Evolutionary conservation across 2,888 invertebrate species (phyloP), one percentile per base, ranked within the genome.

Genomic region (Ophioninae sp.): DNA sequence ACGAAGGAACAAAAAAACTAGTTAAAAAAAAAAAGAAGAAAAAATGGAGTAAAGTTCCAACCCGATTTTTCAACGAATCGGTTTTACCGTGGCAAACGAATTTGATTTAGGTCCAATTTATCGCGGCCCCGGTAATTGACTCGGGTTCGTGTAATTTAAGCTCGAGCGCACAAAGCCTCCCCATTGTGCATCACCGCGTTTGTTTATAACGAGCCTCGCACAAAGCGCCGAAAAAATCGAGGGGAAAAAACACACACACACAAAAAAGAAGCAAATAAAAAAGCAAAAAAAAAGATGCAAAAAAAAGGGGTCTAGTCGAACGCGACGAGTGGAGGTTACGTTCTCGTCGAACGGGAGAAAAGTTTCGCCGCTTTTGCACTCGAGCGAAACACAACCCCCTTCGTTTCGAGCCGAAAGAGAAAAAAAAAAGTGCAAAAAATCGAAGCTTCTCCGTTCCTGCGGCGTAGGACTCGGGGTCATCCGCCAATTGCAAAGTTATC

Each of bases 61-160:
- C 17, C 51, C 17, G 51, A 51, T 51, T 51, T 23, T 68, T 37
- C 37, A 37, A 71, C 56, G 37, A 23, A 51, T 51, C 44, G n/a
- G 30, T 51, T 68, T 72, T 13, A 20, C 30, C 20, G 2, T 59
- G 0, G 58, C 56, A 23, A 41, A 41, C 10, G 23, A 44, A 63
- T 73, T 73, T 73, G 3, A 63, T 63, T 61, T 63, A 10, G 5
- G 9, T 44, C 22, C 0, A n/a, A 63, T 73, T 63, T 44, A 63
- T 73, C 44, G 22, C 23, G 17, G 61, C 8, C 44, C 44, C 30
- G 30, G 44, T 39, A 17, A 73, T 63, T 44, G 44, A 22, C 17
- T 17, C 72, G 61, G 30, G 37, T 65, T 65, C 39, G 20, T 37
- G n/a, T 65, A 39, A 39, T 39, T 37, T 65, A 7, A 20, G 17